Percentiles rank a stretch among this genome's conserved stretches.
phyloP scores from a whole-genome alignment of 2,797 vertebrate genomes.

The Arctocebus calabarensis region DNA sequence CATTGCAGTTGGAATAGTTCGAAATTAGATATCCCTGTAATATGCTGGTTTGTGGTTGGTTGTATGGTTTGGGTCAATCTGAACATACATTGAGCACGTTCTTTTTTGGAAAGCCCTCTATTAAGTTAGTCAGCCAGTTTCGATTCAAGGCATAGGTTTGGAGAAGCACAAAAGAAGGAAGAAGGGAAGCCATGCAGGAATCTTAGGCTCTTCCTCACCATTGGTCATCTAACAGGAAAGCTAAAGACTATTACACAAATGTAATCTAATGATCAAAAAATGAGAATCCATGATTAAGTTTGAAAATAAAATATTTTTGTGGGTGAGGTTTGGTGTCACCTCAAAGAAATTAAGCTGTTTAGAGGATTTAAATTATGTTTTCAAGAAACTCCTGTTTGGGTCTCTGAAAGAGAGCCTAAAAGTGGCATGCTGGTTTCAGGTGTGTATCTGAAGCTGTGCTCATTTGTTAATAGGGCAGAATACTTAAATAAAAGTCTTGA shows the following conservation, averaged over 20 bases:
- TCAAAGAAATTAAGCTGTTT: not conserved
- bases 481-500: conserved; percentile 73
- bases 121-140: not conserved
- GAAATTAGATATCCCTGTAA: not conserved
- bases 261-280: not conserved
- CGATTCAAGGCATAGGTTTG: not conserved
- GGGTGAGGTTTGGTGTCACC: not conserved
- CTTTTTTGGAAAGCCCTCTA: not conserved
- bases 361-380: conserved; percentile 51
- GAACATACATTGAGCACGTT: not conserved
- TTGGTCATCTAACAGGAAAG: not conserved
- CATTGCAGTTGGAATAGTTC: not conserved
- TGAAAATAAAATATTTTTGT: not conserved
- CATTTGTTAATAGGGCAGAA: conserved; percentile 75
- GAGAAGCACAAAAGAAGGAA: not conserved
- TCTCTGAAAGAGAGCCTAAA: conserved; percentile 77
- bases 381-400: conserved; percentile 64
- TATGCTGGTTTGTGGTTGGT: too few species aligned
- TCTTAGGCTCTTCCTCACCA: not conserved
- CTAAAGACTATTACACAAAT: not conserved
- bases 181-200: accelerated
- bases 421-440: conserved; percentile 68
- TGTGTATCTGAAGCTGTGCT: conserved; percentile 70
- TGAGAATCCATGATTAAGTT: not conserved
- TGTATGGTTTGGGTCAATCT: not conserved